Percentiles rank a stretch among this genome's conserved stretches.
These are phyloP conservation scores for Argyresthia albistria DNA, from an alignment of 2,888 invertebrate species.

Conservation along the genomic window DNA sequence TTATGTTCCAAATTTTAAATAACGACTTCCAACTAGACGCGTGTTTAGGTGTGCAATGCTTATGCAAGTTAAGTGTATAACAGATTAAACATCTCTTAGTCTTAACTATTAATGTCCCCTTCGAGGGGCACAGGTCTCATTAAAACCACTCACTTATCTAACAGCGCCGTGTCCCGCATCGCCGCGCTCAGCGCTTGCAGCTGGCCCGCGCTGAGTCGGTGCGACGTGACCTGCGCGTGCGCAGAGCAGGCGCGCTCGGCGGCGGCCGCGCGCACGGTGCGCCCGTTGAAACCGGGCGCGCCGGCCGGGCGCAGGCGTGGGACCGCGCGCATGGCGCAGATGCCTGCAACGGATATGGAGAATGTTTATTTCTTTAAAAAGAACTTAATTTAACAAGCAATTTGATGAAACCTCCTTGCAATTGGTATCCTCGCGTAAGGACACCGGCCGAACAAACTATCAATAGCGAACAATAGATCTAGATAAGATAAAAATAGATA, in stretches of 20 bases:
- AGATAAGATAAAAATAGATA: too few species aligned
- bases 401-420: not conserved
- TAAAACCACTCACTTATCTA: conserved; percentile 34
- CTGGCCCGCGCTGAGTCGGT: conserved; percentile 23
- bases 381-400: not conserved
- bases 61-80: too few species aligned
- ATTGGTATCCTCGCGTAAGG: not conserved
- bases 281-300: conserved; percentile 71
- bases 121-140: too few species aligned
- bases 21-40: too few species aligned
- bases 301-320: conserved; percentile 75
- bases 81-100: too few species aligned
- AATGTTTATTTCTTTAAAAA: too few species aligned
- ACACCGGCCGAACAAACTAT: not conserved
- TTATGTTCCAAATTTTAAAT: too few species aligned
- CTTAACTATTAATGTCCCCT: too few species aligned
- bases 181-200: conserved; percentile 11
- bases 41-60: too few species aligned
- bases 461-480: too few species aligned
- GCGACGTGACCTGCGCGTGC: conserved; percentile 38
- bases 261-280: conserved; percentile 12
- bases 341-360: conserved; percentile 33
- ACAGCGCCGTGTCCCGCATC: conserved; percentile 15
- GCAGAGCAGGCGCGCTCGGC: conserved; percentile 27
- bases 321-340: conserved; percentile 74